These are phyloP conservation scores for Cordilura impudica DNA, from an alignment of 2,888 invertebrate species.

Conservation along the genomic window DNA sequence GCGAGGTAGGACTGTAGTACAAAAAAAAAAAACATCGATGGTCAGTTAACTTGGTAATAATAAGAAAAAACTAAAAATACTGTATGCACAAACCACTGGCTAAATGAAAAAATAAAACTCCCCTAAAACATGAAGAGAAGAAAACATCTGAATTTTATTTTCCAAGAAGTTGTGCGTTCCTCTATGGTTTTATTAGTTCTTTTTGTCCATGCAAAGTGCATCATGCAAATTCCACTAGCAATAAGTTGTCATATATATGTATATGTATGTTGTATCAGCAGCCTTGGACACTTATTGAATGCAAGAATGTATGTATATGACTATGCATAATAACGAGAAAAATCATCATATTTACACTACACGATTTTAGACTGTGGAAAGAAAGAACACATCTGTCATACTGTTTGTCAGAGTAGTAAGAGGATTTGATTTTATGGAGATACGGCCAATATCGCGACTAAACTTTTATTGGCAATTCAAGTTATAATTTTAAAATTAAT, in stretches of 20 bases:
- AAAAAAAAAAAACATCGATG: background rate
- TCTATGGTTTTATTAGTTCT: conserved; percentile 9
- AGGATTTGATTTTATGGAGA: background rate
- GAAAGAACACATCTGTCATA: background rate
- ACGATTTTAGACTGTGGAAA: background rate
- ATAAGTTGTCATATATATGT: conserved; percentile 55
- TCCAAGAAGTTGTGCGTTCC: conserved; percentile 46
- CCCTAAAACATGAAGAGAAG: conserved; percentile 29
- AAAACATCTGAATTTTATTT: conserved; percentile 44
- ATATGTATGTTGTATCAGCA: conserved; percentile 52
- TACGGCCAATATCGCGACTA: too few relatives aligned
- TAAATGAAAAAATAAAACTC: conserved; percentile 24
- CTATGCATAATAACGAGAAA: background rate
- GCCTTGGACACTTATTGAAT: conserved; percentile 39
- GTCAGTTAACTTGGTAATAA: background rate
- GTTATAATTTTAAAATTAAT: too few relatives aligned
- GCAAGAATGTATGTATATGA: conserved; percentile 36
- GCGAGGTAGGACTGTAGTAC: too few relatives aligned
- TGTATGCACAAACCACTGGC: background rate
- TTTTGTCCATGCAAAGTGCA: conserved; percentile 45
- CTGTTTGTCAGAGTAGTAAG: background rate
- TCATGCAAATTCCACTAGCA: conserved; percentile 50
- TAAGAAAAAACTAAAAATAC: background rate
- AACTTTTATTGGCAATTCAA: too few relatives aligned
- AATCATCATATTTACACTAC: background rate